Evolutionary conservation across 2,113 vertebrate genomes (phyloP).

Genomic region (Hepsetus odoe): DNA sequence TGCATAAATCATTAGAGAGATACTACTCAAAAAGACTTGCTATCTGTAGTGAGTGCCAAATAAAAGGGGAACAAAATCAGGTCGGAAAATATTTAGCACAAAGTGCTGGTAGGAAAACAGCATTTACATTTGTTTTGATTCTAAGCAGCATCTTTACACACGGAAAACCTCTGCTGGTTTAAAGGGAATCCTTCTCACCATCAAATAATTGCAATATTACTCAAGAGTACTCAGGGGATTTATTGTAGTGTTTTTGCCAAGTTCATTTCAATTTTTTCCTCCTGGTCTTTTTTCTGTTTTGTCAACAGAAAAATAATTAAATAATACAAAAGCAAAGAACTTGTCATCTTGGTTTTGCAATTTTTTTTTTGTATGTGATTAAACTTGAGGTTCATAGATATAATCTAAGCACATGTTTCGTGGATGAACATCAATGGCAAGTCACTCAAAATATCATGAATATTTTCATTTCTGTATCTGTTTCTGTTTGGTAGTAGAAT

Average conservation of each 20-base stretch:
- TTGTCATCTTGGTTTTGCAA: neutral
- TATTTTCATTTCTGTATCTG: constrained; percentile 7
- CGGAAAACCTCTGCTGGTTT: neutral
- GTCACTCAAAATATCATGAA: neutral
- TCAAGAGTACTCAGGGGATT: no score
- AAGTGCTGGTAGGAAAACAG: no score
- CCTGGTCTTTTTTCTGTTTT: neutral
- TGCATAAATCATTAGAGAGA: constrained; percentile 5
- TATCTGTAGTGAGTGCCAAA: neutral
- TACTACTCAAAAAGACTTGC: neutral
- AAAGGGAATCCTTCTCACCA: no score
- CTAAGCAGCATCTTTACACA: neutral
- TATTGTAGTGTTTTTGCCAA: neutral
- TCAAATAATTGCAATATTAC: neutral
- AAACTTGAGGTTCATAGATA: neutral
- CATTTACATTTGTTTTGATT: no score
- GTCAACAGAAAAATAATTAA: neutral
- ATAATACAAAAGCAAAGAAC: neutral
- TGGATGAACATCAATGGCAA: neutral
- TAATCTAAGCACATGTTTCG: neutral
- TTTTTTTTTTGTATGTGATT: constrained; percentile 15
- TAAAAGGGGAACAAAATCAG: neutral
- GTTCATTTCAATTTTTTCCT: neutral
- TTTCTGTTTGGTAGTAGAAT: constrained; percentile 10
- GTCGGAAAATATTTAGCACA: no score